Base-by-base conservation (phyloP, 2,113 vertebrate genomes). In the Camelus bactrianus region DNA sequence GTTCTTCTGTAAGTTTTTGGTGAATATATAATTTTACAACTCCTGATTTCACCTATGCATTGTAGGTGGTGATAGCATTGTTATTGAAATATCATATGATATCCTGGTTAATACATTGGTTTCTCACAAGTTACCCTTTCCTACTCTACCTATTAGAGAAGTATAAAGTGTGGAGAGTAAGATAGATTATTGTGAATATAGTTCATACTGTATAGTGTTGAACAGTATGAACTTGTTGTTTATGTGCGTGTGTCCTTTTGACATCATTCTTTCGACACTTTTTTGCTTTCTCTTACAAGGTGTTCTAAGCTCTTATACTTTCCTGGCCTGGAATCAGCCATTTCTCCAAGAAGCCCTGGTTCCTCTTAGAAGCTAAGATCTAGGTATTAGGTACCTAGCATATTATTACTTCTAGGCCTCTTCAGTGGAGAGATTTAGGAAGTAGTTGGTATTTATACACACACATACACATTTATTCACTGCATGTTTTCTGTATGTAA, bases 311-410 rank as follows among this genome's bases (percentile, higher is more conserved):
- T 81, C 65, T 67, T 92, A 19, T 42, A 83, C 32, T 56, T 35
- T 72, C 50, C 46, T 56, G 30, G n/a, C 30, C 54, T 85, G 19
- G 24, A 93, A 50, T 65, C 80, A 72, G 48, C 58, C 46, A 30
- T 90, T 93, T 80, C 64, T 86, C 80, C n/a, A 72, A 48, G 81
- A 91, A 72, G 15, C 46, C 32, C 48, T 96, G 35, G 42, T 76
- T 69, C 38, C 46, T 52, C 35, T 62, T 56, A 85, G 79, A 93
- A 79, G 79, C 24, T 48, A 79, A 38, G 24, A 35, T 88, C 19
- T 89, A 4, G 35, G 13, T 64, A 50, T 82, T 92, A 76, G 42
- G 13, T 84, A 10, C 10, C 10, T 77, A 22, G 62, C 28, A 73
- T 73, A 62, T 81, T 70, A 14, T 42, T 90, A 32, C 19, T 54